These are phyloP conservation scores for Crocuta crocuta DNA, from an alignment of 2,113 vertebrate species.

Conservation along the genomic window DNA sequence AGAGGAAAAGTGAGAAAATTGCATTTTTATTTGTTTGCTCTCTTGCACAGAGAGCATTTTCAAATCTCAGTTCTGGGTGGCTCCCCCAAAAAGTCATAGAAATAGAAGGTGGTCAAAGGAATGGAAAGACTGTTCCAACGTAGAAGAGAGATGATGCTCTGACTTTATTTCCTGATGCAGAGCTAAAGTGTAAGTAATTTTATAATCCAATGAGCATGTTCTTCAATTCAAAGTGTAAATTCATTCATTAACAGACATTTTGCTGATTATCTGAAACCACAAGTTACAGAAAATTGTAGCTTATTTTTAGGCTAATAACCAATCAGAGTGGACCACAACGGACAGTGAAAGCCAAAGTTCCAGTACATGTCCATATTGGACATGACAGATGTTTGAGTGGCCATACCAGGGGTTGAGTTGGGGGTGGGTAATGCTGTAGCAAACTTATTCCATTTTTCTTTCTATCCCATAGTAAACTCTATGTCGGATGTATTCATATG, in stretches of 20 bases:
- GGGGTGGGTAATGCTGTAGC: not conserved
- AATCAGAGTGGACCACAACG: not conserved
- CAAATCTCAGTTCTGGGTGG: not conserved
- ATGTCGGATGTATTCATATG: not conserved
- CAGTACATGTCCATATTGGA: not conserved
- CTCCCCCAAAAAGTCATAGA: not conserved
- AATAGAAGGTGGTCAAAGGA: not conserved
- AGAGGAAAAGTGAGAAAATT: not conserved
- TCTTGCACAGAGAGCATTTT: not conserved
- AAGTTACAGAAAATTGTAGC: not conserved
- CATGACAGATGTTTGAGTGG: not conserved
- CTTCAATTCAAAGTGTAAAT: not conserved
- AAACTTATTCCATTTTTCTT: conserved; percentile 8
- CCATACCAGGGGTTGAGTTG: not conserved
- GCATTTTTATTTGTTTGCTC: not conserved
- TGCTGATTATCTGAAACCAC: not conserved
- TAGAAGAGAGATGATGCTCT: not conserved
- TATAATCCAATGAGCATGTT: not conserved
- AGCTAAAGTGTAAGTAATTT: not conserved
- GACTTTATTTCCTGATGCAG: not conserved
- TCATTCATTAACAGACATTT: not conserved
- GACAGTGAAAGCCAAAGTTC: not conserved
- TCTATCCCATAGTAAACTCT: not conserved
- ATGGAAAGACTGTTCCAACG: not conserved
- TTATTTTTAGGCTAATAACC: not conserved